Evolutionary conservation across 2,888 invertebrate species (phyloP).

Genomic region (Trachelus troglodyta): DNA sequence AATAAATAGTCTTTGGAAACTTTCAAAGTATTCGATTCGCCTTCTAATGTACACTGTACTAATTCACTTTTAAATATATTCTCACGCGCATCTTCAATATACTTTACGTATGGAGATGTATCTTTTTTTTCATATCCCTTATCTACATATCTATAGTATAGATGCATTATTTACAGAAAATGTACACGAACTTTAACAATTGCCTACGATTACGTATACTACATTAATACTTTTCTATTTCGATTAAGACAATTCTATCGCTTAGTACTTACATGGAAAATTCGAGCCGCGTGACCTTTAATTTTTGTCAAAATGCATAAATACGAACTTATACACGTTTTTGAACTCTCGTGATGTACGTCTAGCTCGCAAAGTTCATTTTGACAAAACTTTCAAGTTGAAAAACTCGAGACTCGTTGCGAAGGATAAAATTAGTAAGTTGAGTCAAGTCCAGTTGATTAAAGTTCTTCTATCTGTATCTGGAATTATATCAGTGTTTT

Average conservation of each 20-base stretch:
- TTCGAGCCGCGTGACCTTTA: not conserved
- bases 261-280: not conserved
- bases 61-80: not conserved
- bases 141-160: conserved; percentile 13
- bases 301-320: not conserved
- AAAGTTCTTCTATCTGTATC: not conserved
- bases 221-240: conserved; percentile 1
- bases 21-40: not conserved
- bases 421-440: not conserved
- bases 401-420: not conserved
- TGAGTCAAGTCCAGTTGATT: not conserved
- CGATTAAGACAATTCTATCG: not conserved
- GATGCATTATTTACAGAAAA: conserved; percentile 19
- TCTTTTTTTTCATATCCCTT: not conserved
- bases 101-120: not conserved
- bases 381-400: not conserved
- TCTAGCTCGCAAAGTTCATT: not conserved
- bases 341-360: not conserved
- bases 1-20: not conserved
- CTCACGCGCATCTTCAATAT: not conserved
- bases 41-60: not conserved
- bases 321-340: not conserved
- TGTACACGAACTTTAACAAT: conserved; percentile 17
- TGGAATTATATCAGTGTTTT: not conserved
- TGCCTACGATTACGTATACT: not conserved